Evolutionary conservation across 2,797 vertebrate species (phyloP), one percentile per base, ranked within the genome.

Genomic region (Heterohyrax brucei): DNA sequence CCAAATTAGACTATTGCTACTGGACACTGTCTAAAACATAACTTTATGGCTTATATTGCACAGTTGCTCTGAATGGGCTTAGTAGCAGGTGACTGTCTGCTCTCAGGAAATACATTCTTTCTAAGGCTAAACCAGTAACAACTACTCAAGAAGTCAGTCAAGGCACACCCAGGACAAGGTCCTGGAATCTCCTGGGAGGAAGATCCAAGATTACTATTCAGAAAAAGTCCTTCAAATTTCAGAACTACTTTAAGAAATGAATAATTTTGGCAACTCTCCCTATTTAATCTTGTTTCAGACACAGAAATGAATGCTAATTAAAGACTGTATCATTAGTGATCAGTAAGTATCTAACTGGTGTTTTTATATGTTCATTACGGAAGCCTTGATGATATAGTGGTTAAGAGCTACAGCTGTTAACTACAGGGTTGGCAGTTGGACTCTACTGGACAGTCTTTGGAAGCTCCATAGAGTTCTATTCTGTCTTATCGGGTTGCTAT

Each of bases 21-120:
- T 86, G 89, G 13, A 80, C 95, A 93, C 81, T 64, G 91, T 39
- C 64, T 30, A 96, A 96, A 96, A 94, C 30, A 81, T 0, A 87
- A 91, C 93, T 94, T 76, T 73, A 22, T 53, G 30, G 53, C 68
- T 96, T 89, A 66, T 44, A 19, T 94, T 46, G 81, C 96, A 91
- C 44, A 59, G 39, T 22, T 75, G 68, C 73, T 88, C 85, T 79
- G 79, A 93, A 90, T 75, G 53, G 61, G 19, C 33, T 95, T 95
- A 84, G 33, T 1, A 90, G 76, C 16, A 66, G 83, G 72, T 12
- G 89, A 66, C 44, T 59, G 13, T 72, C 68, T 39, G 7, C 4
- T 68, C 24, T 50, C 46, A 75, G 53, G 13, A 14, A 88, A 92
- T 50, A 2, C 18, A 80, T 46, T 90, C 33, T 78, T 75, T 89